Base-by-base conservation (phyloP, 2,797 vertebrate species). In the Holocentrus rufus region DNA sequence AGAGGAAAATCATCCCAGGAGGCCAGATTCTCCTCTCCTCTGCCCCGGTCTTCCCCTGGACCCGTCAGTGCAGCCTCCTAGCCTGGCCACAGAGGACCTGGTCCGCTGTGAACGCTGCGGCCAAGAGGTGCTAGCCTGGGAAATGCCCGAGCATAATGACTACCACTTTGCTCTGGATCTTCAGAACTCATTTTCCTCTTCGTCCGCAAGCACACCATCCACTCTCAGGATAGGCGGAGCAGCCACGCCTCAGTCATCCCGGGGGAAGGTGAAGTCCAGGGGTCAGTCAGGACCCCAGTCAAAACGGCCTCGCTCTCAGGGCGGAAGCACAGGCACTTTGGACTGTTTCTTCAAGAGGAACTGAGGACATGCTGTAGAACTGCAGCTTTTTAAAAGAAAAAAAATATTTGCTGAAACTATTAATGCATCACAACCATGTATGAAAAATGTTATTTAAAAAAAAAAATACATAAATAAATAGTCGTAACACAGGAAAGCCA, bases 111-210 rank as follows among this genome's bases (percentile, higher is more conserved):
- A 97, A 42, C 95, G 92, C 65, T 99, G 98, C 10, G 94, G 93
- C 36, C 85, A 93, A 85, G 85, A 94, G 0, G 89, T 98, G 71
- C 82, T 87, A 30, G 93, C 93, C 15, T 99, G 98, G 97, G 96
- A 99, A 25, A 94, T 97, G 92, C 95, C 96, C 0, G 98, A 99
- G 88, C 98, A 99, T 64, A 90, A 58, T 3, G 98, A 99, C 85
- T 99, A 96, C 64, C 98, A 99, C 85, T 98, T 97, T 79, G 98
- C 98, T 46, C 60, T 96, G 72, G 96, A 98, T 57, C 92, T 99
- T 62, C 97, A 99, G 77, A 94, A 92, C 18, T 96, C 97, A 0
- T 92, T 98, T 74, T 84, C 89, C 17, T 91, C 85, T 14, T 69
- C 88, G 42, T 72, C 85, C 2, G 22, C 62, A 1, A 2, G 13